phyloP scores from a whole-genome alignment of 30 jellyfish, hydroid and myxozoan genomes.

The Mastigias papua region DNA sequence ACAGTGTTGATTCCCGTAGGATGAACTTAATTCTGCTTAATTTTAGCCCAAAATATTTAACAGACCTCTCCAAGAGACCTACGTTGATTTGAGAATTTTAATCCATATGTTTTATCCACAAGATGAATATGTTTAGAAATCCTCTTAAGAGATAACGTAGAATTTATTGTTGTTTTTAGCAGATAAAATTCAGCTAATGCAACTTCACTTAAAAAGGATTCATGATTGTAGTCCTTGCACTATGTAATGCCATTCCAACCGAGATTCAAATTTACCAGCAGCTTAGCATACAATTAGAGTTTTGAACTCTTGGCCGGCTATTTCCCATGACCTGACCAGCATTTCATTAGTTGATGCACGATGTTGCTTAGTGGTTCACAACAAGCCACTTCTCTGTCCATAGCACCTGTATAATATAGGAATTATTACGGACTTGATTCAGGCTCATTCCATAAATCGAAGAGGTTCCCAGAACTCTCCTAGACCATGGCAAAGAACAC shows the following conservation, averaged over 20 bases:
- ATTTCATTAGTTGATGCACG: too few relatives aligned
- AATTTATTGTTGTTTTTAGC: neutral
- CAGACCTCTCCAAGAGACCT: neutral
- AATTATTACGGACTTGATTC: too few relatives aligned
- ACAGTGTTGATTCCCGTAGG: neutral
- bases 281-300: too few relatives aligned
- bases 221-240: neutral
- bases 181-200: neutral
- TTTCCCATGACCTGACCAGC: too few relatives aligned
- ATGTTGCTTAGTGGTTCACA: too few relatives aligned
- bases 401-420: too few relatives aligned
- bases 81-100: neutral
- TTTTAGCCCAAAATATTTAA: neutral
- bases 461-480: too few relatives aligned
- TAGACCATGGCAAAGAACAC: too few relatives aligned
- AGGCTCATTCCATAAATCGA: too few relatives aligned
- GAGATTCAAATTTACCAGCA: too few relatives aligned
- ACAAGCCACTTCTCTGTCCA: too few relatives aligned
- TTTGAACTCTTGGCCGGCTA: too few relatives aligned
- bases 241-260: neutral
- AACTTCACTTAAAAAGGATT: neutral
- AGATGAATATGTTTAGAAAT: neutral
- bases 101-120: neutral
- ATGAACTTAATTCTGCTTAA: neutral
- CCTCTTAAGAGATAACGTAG: neutral